Conservation (phyloP, 2,888 invertebrate genomes). For the Hypselothyrea guttata region DNA sequence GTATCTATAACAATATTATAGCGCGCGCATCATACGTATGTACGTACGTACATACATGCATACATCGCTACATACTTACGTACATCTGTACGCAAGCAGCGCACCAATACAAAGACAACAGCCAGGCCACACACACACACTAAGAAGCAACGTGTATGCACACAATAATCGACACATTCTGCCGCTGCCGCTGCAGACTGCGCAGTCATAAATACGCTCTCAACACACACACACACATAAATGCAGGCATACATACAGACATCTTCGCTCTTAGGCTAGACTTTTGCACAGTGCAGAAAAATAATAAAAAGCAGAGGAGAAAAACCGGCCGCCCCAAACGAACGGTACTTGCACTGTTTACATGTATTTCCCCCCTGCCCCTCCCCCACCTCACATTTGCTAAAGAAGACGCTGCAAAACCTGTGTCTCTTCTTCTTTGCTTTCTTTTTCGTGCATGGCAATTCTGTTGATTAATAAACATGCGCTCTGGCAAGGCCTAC, state of each 20-base stretch:
- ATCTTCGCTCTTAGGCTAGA: conserved; percentile 43
- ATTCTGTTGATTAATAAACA: conserved; percentile 71
- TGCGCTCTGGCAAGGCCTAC: conserved; percentile 72
- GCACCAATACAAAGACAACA: no score
- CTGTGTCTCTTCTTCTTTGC: conserved; percentile 38
- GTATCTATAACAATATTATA: conserved; percentile 76
- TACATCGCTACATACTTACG: conserved; percentile 28
- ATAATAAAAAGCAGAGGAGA: no score
- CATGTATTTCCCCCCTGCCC: conserved; percentile 38
- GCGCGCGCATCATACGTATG: conserved; percentile 67
- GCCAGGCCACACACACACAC: conserved; percentile 23
- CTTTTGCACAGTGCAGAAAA: conserved; percentile 52
- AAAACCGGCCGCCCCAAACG: conserved; percentile 55
- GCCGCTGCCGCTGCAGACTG: conserved; percentile 51
- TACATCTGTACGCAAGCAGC: conserved; percentile 12
- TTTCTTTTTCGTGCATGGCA: conserved; percentile 44
- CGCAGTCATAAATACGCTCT: conserved; percentile 62
- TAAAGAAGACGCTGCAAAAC: conserved; percentile 45
- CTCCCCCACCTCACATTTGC: conserved; percentile 15
- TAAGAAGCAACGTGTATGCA: conserved; percentile 62
- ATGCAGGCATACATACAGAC: conserved; percentile 10
- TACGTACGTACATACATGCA: conserved; percentile 33
- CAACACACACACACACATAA: conserved; percentile 7
- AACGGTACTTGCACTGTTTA: conserved; percentile 58
- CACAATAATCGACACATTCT: conserved; percentile 73